Evolutionary conservation across 1,140 invertebrate genomes (phyloP), one percentile per base, ranked within the genome.

Genomic region (Scaptomyza graminum): DNA sequence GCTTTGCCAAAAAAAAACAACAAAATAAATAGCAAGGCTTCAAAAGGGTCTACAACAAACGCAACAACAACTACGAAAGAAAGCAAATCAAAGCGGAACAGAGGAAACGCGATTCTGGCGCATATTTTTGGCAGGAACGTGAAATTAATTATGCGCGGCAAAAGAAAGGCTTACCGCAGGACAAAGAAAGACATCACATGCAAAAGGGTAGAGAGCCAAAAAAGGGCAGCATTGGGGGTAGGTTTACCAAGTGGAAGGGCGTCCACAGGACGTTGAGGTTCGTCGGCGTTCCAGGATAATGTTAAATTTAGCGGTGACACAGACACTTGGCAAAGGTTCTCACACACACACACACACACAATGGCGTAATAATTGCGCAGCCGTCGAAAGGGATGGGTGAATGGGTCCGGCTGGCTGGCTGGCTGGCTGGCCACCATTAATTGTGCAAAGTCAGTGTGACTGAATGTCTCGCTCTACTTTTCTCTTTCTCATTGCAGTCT

Each of bases 291-390:
- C 74, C 15, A 79, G 82, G 81, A 85, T 85, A 81, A 87, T 85
- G 82, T 85, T 85, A 87, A 85, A 85, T 85, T 85, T 81, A 87
- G 81, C 81, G 77, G 82, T 81, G 81, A 84, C 81, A 85, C 81
- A 84, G 77, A 85, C 81, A 85, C 82, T 85, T 85, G 81, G 81
- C 81, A 85, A 85, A 87, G 82, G 74, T 74, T 81, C 80, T 68
- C 70, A 66, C 78, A 34, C 31, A 85, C 81, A 87, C 70, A 77
- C 79, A 65, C 70, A 66, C 77, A 34, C 31, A 85, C 81, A 87
- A 84, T 85, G 81, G 57, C 74, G 74, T 82, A 77, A 85, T 85
- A 81, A 85, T 85, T 87, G 81, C 69, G 70, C 74, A 47, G 43
- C 54, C 54, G 18, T 9, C 7, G 12, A 6, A 3, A 13, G 16